Percentiles rank a stretch among this genome's conserved stretches.
Conservation (phyloP, 2,888 invertebrate species). For the Chelonus formosanus region DNA sequence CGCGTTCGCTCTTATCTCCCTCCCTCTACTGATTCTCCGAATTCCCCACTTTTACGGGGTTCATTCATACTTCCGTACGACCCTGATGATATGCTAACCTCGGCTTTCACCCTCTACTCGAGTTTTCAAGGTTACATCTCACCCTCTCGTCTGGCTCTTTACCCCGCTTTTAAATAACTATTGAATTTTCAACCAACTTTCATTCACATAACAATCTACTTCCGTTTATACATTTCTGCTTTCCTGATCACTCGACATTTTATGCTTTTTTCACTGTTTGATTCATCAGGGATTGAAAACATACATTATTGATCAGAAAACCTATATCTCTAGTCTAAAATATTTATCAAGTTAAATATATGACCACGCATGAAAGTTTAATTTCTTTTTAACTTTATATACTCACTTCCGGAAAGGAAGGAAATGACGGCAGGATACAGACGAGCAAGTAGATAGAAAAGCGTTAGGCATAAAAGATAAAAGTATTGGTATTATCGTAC, state of each 20-base stretch:
- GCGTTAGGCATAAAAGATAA: constrained; percentile 35
- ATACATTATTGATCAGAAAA: not conserved
- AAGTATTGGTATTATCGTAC: constrained; percentile 30
- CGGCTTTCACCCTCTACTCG: constrained; percentile 24
- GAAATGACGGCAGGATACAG: constrained; percentile 57
- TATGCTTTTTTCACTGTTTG: not conserved
- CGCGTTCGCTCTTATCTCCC: constrained; percentile 28
- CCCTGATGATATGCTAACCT: constrained; percentile 35
- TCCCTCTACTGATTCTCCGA: constrained; percentile 43
- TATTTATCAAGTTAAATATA: too few species aligned
- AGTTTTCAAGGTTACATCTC: constrained; percentile 38
- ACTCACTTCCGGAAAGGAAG: constrained; percentile 45
- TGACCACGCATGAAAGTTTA: not conserved
- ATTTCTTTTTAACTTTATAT: not conserved
- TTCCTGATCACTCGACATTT: not conserved
- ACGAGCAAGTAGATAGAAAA: constrained; percentile 51
- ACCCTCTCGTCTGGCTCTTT: constrained; percentile 31
- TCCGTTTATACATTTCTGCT: constrained; percentile 1
- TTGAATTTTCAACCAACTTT: constrained; percentile 25
- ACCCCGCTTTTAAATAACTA: constrained; percentile 2
- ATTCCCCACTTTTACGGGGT: constrained; percentile 50
- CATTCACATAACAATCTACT: constrained; percentile 2
- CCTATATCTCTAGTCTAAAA: too few species aligned
- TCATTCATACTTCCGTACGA: constrained; percentile 58
- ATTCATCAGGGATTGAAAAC: not conserved